Conservation (phyloP, 2,797 vertebrate genomes). For the Xerus rutilus region DNA sequence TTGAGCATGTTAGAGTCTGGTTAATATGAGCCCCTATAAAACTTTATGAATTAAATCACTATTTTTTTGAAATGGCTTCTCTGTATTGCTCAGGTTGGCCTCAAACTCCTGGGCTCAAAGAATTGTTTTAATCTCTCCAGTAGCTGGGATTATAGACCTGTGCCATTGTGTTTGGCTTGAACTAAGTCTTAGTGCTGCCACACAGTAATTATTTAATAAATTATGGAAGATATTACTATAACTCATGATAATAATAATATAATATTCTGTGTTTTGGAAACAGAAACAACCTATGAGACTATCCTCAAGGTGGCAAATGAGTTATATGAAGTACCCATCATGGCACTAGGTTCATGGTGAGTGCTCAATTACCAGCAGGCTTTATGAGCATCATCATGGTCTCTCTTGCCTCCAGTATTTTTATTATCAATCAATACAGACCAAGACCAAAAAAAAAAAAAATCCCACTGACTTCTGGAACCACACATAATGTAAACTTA, state of each 20-base stretch:
- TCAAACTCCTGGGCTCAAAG: neutral
- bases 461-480: neutral
- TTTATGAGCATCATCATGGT: neutral
- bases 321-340: neutral
- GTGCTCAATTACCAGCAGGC: neutral
- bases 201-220: neutral
- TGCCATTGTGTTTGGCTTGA: neutral
- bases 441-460: neutral
- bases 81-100: no score
- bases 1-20: neutral
- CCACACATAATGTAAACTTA: neutral
- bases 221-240: neutral
- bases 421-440: neutral
- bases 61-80: neutral
- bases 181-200: neutral
- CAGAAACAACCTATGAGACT: neutral
- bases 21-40: neutral
- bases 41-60: neutral
- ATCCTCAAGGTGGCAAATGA: neutral
- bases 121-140: neutral
- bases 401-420: neutral
- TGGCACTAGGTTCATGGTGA: rapidly evolving
- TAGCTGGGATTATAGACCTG: no score
- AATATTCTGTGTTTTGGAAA: neutral
- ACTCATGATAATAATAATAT: neutral